Percentiles rank a stretch among this genome's conserved stretches.
Evolutionary conservation across 2,113 vertebrate genomes (phyloP).

Genomic region (Brachyistius frenatus): DNA sequence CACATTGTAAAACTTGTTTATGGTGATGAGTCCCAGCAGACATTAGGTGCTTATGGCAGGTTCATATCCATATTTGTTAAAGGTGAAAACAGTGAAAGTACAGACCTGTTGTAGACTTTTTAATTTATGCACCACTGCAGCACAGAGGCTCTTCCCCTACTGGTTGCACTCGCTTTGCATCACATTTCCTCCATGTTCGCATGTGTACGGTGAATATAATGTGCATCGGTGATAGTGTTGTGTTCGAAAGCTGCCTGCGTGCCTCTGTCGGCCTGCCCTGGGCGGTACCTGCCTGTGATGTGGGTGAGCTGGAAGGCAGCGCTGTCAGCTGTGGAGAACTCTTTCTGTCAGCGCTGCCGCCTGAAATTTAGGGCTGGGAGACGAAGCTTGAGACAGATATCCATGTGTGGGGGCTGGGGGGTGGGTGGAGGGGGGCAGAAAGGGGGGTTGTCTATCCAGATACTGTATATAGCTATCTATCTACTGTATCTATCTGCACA

Average conservation of each 20-base stretch:
- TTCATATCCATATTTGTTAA: too few relatives aligned
- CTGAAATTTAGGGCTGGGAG: constrained; percentile 46
- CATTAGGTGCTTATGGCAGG: too few relatives aligned
- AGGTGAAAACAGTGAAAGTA: too few relatives aligned
- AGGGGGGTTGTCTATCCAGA: not conserved
- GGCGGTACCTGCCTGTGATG: constrained; percentile 50
- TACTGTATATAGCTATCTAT: not conserved
- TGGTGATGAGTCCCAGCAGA: too few relatives aligned
- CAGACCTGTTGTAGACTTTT: not conserved
- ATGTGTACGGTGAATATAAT: not conserved
- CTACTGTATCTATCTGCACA: not conserved
- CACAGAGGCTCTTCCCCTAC: not conserved
- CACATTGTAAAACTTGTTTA: too few relatives aligned
- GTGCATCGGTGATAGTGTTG: constrained; percentile 5
- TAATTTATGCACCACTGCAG: not conserved
- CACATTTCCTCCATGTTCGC: not conserved
- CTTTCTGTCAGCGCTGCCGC: constrained; percentile 63
- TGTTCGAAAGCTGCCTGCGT: constrained; percentile 19
- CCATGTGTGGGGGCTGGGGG: constrained; percentile 34
- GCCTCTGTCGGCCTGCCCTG: constrained; percentile 33
- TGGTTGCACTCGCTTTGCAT: not conserved
- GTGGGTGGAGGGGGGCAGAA: not conserved
- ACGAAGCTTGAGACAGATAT: constrained; percentile 65
- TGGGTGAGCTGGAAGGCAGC: constrained; percentile 54
- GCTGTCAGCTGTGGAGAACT: constrained; percentile 71